A percentile compares a stretch with the other conserved stretches of the same genome.
phyloP scores from a whole-genome alignment of 2,113 vertebrate genomes.

The Plecturocebus donacophilus region DNA sequence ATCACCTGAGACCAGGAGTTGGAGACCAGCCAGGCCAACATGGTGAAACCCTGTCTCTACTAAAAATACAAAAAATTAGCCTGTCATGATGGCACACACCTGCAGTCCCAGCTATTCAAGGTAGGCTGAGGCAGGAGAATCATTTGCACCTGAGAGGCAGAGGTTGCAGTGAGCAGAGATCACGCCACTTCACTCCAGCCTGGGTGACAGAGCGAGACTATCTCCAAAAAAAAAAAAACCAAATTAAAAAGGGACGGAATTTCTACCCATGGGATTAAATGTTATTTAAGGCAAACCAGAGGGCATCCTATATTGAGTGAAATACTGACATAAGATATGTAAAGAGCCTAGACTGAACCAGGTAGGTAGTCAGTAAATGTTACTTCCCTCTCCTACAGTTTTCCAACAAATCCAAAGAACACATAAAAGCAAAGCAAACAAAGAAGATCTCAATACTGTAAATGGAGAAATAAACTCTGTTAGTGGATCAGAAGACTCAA shows the following conservation, averaged over 20 bases:
- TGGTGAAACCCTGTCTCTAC: no score
- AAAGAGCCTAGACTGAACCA: not conserved
- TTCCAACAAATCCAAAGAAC: constrained; percentile 13
- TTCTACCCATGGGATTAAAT: constrained; percentile 38
- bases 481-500: not conserved
- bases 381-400: not conserved
- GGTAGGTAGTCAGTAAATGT: not conserved
- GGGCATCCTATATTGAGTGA: not conserved
- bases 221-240: not conserved
- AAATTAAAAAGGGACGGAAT: constrained; percentile 37
- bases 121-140: no score
- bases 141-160: no score
- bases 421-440: not conserved
- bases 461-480: not conserved
- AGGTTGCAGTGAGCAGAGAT: no score
- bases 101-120: no score
- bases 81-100: no score
- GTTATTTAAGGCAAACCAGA: constrained; percentile 45
- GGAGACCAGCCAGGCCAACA: no score
- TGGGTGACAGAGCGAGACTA: no score
- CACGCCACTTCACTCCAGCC: no score
- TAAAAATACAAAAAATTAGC: no score
- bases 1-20: no score
- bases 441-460: not conserved
- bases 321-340: constrained; percentile 17